These are phyloP conservation scores for Polypedilum vanderplanki DNA, from an alignment of 1,140 invertebrate species.

Conservation along the genomic window DNA sequence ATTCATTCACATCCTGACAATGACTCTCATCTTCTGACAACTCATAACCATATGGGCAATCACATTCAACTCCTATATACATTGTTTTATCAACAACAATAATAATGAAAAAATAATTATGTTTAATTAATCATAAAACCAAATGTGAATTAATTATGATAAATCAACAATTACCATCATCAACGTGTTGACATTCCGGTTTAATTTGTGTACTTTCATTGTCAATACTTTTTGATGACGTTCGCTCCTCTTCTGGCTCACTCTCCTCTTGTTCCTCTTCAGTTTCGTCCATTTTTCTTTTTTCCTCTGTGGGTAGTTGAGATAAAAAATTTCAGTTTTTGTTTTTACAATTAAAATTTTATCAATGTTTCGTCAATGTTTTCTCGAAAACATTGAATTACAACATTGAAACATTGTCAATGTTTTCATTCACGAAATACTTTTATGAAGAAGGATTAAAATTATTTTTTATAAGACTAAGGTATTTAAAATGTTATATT, in stretches of 20 bases:
- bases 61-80: slow-evolving; percentile 49
- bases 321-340: not conserved
- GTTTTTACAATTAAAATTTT: not conserved
- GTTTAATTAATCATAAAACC: slow-evolving; percentile 23
- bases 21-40: slow-evolving; percentile 43
- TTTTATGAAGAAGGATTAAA: no score
- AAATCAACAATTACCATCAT: slow-evolving; percentile 25
- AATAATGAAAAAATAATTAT: slow-evolving; percentile 29
- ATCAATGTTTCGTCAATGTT: no score
- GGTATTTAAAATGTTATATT: no score
- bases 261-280: not conserved
- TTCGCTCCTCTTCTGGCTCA: not conserved
- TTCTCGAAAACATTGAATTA: no score
- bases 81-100: slow-evolving; percentile 37
- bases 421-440: no score
- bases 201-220: not conserved
- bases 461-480: no score
- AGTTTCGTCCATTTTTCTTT: not conserved
- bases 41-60: slow-evolving; percentile 51
- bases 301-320: not conserved
- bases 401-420: no score
- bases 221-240: not conserved
- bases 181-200: slow-evolving; percentile 32
- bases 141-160: slow-evolving; percentile 21
- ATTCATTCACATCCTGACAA: slow-evolving; percentile 60